These are phyloP conservation scores for Gastracanthus pulcherrimus DNA, from an alignment of 2,888 invertebrate species.

Conservation along the genomic window DNA sequence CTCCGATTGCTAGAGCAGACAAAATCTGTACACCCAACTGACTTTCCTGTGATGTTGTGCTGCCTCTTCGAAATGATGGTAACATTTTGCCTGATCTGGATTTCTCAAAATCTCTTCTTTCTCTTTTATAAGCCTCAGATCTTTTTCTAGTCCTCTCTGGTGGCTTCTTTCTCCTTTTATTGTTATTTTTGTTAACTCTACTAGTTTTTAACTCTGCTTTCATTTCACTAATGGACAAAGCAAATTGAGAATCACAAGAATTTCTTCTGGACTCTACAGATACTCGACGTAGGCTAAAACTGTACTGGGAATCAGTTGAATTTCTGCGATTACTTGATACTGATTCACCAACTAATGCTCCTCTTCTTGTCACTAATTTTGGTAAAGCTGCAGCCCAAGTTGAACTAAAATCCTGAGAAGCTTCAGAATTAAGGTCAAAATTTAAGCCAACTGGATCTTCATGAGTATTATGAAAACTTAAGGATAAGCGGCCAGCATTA, in stretches of 20 bases:
- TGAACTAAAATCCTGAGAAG: constrained; percentile 91
- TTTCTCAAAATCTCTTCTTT: constrained; percentile 73
- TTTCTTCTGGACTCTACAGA: constrained; percentile 92
- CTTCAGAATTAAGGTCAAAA: constrained; percentile 86
- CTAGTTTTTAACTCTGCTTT: constrained; percentile 80
- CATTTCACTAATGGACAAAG: constrained; percentile 90
- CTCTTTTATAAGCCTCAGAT: constrained; percentile 55
- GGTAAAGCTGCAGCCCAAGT: constrained; percentile 96
- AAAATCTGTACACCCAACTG: constrained; percentile 86
- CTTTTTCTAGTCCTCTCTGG: constrained; percentile 63
- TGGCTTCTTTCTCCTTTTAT: constrained; percentile 76
- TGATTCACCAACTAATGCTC: constrained; percentile 85
- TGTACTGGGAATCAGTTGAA: constrained; percentile 83
- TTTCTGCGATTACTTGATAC: constrained; percentile 79
- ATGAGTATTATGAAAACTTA: constrained; percentile 91
- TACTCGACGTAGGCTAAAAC: constrained; percentile 88
- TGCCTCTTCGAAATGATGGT: constrained; percentile 79
- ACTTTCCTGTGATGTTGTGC: constrained; percentile 90
- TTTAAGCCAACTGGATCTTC: constrained; percentile 94
- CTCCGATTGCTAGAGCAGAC: constrained; percentile 81
- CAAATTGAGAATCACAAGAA: constrained; percentile 92
- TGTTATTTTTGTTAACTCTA: constrained; percentile 67
- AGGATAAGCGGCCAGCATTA: constrained; percentile 90
- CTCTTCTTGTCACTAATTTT: constrained; percentile 89
- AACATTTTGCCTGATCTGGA: constrained; percentile 69